Conservation (phyloP, 2,797 vertebrate genomes). For the Gastrophryne carolinensis region DNA sequence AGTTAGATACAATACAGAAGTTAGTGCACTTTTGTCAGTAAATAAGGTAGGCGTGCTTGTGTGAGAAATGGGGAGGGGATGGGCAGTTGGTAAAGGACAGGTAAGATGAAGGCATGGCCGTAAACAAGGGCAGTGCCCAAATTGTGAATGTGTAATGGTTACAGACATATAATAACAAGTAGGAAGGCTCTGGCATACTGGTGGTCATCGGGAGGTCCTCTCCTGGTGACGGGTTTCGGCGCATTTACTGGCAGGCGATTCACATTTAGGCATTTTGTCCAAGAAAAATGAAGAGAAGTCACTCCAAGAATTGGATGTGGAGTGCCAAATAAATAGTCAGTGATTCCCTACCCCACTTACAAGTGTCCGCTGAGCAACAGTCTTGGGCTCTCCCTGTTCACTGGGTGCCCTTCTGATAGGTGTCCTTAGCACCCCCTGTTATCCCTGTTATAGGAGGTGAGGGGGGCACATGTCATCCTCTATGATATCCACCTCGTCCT, state of each 20-base stretch:
- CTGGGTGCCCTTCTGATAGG: background rate
- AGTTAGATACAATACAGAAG: too few species aligned
- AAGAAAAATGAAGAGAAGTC: background rate
- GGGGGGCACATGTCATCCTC: conserved; percentile 84
- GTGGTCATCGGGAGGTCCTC: background rate
- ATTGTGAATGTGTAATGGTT: background rate
- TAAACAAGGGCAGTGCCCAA: background rate
- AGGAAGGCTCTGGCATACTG: background rate
- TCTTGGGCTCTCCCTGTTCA: background rate
- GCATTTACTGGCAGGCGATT: background rate
- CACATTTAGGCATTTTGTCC: background rate
- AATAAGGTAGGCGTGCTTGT: too few species aligned
- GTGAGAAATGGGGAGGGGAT: background rate
- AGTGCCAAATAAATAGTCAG: background rate
- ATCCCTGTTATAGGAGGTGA: conserved; percentile 75
- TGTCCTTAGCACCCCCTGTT: background rate
- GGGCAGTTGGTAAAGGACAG: background rate
- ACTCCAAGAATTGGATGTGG: background rate
- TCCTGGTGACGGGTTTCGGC: background rate
- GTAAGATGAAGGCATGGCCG: background rate
- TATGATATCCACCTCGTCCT: conserved; percentile 92
- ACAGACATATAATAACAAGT: background rate
- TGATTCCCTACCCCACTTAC: background rate
- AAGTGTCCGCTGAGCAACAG: background rate
- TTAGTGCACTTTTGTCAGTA: too few species aligned